Conservation (phyloP, 2,113 vertebrate species). For the Corythaixoides concolor region DNA sequence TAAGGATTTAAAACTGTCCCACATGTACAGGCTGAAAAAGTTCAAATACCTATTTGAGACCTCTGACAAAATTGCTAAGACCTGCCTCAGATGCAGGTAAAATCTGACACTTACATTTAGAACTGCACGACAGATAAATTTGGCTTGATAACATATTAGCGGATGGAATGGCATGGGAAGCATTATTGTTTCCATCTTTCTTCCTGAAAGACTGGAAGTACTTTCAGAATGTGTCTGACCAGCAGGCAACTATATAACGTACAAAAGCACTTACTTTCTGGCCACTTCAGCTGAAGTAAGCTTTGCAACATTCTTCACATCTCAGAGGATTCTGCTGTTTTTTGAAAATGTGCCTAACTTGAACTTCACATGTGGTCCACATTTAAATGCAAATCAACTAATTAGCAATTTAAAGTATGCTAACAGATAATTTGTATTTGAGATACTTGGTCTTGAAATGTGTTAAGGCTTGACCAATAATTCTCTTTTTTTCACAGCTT, state of each 20-base stretch:
- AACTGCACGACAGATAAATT: background rate
- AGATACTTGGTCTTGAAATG: background rate
- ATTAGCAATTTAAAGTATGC: conserved; percentile 51
- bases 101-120: background rate
- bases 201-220: background rate
- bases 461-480: background rate
- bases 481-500: background rate
- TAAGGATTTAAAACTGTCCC: background rate
- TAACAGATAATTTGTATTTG: conserved; percentile 24
- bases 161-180: background rate
- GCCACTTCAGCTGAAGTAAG: background rate
- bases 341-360: conserved; percentile 22
- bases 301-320: background rate
- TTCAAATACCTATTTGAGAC: background rate
- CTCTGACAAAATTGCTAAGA: background rate
- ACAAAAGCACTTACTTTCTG: background rate
- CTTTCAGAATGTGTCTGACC: background rate
- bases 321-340: conserved; percentile 8
- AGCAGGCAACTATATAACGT: background rate
- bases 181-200: background rate
- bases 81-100: background rate
- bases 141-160: background rate
- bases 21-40: background rate
- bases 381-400: conserved; percentile 51
- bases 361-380: conserved; percentile 34